Base-by-base conservation (phyloP, 2,113 vertebrate species). In the Tapirus terrestris region DNA sequence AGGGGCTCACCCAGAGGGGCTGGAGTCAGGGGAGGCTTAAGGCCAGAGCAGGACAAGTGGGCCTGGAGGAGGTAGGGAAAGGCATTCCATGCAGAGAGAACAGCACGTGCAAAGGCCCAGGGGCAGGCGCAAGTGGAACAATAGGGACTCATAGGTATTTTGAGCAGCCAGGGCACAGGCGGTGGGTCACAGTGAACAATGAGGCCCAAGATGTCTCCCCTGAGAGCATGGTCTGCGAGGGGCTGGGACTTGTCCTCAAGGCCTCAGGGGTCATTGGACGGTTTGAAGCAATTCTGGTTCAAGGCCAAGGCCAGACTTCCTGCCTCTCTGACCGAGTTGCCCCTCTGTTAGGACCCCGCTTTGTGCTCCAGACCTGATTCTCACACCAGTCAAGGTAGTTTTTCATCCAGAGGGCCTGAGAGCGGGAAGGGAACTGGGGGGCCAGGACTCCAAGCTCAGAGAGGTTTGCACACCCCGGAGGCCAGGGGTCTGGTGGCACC, bases 191-290 rank as follows among this genome's bases (percentile, higher is more conserved):
- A 39, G 58, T 39, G 39, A 70, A 31, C 5, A 17, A 3, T 1
- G 43, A 48, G n/a, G 75, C 23, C 29, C 53, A 36, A 16, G 60
- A 61, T 10, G 4, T 48, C 10, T 25, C 36, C 43, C 45, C 13
- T 0, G 2, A 58, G 8, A 51, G 58, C 39, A 5, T 65, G 53
- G 5, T 29, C 65, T 72, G 8, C 0, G 0, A 56, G 31, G 67
- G 36, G 13, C 53, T 39, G 63, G 29, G n/a, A 43, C 45, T 77
- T 80, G 39, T 51, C 63, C 20, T 23, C 58, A 1, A 48, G 76
- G 73, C 45, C 45, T 39, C 56, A 23, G 21, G 17, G 70, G 6
- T 48, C 39, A 11, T 9, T 48, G 51, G 73, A 16, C 13, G 11
- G 51, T 75, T 36, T 51, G 60, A 86, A 90, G 31, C 48, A 53